Percentiles rank a stretch among this genome's conserved stretches.
Conservation (phyloP, 2,888 invertebrate genomes). For the Synergus laeviventris region DNA sequence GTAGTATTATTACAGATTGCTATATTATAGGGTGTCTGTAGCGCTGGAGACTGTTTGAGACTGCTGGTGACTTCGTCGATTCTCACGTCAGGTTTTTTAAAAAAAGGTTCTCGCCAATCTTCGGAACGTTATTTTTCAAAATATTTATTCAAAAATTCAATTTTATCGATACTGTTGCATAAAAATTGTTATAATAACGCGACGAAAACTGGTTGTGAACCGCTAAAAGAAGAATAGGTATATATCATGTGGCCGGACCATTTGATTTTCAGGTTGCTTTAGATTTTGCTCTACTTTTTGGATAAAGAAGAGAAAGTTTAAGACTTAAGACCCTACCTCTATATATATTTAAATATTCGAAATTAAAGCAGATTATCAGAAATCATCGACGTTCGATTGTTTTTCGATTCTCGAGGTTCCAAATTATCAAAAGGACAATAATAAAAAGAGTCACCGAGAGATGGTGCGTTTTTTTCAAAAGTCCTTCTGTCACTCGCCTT, state of each 20-base stretch:
- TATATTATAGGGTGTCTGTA: constrained; percentile 40
- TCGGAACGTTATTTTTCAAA: neutral
- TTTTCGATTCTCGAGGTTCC: constrained; percentile 12
- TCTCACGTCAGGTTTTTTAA: constrained; percentile 42
- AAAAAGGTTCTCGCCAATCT: constrained; percentile 13
- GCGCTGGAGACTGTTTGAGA: constrained; percentile 68
- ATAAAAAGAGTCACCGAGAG: constrained; percentile 14
- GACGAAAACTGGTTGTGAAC: constrained; percentile 25
- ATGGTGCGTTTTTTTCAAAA: constrained; percentile 10
- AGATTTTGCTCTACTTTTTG: constrained; percentile 25
- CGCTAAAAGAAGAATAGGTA: constrained; percentile 2
- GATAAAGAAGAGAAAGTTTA: constrained; percentile 2
- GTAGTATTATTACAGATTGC: constrained; percentile 31
- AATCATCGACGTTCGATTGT: constrained; percentile 34
- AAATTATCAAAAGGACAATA: constrained; percentile 4
- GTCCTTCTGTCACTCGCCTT: constrained; percentile 57
- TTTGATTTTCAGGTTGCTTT: constrained; percentile 60
- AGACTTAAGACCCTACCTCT: neutral
- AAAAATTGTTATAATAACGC: no score
- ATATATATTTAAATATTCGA: constrained; percentile 9
- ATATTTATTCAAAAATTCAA: neutral
- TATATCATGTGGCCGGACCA: constrained; percentile 64
- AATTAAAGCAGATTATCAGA: constrained; percentile 31
- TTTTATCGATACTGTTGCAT: no score
- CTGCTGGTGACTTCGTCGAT: constrained; percentile 38